Conservation (phyloP, 2,888 invertebrate genomes). For the Slavum lentiscoides region DNA sequence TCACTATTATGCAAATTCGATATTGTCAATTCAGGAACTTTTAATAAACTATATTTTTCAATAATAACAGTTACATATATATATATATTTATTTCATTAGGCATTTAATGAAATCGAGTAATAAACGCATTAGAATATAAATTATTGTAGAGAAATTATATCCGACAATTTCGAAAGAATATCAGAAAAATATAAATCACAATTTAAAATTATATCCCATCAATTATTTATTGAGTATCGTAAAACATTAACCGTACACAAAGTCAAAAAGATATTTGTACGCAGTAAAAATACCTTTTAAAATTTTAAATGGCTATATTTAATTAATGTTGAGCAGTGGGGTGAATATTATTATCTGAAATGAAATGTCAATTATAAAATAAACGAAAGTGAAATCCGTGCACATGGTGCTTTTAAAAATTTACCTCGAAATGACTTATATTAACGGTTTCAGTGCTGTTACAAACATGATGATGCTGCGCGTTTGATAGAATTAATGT, state of each 20-base stretch:
- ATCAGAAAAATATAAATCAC: constrained; percentile 8
- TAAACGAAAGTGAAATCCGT: neutral
- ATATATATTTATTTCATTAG: constrained; percentile 19
- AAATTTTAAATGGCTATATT: neutral
- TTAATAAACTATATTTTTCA: constrained; percentile 41
- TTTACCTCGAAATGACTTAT: neutral
- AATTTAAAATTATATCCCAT: neutral
- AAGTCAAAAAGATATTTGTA: constrained; percentile 5
- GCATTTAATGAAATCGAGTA: constrained; percentile 18
- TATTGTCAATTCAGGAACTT: constrained; percentile 43
- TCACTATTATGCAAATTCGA: constrained; percentile 11
- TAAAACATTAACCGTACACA: neutral
- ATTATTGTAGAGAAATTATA: neutral
- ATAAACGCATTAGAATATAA: constrained; percentile 21
- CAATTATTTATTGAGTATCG: neutral
- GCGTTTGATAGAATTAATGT: neutral
- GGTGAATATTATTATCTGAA: neutral
- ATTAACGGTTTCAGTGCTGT: neutral
- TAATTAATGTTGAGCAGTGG: constrained; percentile 33
- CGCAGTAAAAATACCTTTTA: constrained; percentile 6
- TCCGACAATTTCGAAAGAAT: neutral
- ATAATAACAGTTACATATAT: constrained; percentile 41
- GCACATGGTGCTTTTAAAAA: neutral
- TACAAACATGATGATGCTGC: neutral
- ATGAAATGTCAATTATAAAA: neutral